These are phyloP conservation scores for Tipula confusa DNA, from an alignment of 2,888 invertebrate species.

Conservation along the genomic window DNA sequence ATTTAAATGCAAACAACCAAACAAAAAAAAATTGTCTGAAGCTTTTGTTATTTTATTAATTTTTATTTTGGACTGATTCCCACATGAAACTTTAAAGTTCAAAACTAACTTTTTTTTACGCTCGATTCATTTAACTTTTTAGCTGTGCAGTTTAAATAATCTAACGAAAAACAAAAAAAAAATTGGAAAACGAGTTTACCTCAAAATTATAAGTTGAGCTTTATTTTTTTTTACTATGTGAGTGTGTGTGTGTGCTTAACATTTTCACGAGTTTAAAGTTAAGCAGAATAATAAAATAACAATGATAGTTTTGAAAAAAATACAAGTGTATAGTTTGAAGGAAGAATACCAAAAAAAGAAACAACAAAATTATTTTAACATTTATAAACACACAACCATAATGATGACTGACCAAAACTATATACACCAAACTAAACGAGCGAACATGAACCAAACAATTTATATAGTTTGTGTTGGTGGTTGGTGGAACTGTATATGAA, in stretches of 20 bases:
- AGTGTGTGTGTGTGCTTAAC: not conserved
- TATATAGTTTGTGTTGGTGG: not conserved
- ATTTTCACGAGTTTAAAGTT: not conserved
- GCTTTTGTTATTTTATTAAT: conserved; percentile 7
- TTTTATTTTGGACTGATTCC: conserved; percentile 25
- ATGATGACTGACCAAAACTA: not conserved
- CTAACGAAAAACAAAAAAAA: not conserved
- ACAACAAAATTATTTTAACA: not conserved
- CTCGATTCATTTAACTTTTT: conserved; percentile 25
- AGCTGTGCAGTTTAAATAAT: conserved; percentile 25
- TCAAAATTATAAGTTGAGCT: conserved; percentile 12
- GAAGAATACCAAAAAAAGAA: not conserved
- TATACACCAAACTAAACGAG: not conserved
- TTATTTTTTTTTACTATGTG: not conserved
- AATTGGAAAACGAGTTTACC: conserved; percentile 12
- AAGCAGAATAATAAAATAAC: not conserved
- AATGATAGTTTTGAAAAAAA: not conserved
- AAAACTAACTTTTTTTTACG: conserved; percentile 20
- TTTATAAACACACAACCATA: not conserved
- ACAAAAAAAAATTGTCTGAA: not conserved
- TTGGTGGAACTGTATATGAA: conserved; percentile 5
- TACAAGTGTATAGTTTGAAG: not conserved
- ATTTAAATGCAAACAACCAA: not conserved
- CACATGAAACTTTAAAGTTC: conserved; percentile 20
- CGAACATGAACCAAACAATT: not conserved